Evolutionary conservation across 1,140 invertebrate genomes (phyloP).

Genomic region (Camponotus pennsylvanicus): DNA sequence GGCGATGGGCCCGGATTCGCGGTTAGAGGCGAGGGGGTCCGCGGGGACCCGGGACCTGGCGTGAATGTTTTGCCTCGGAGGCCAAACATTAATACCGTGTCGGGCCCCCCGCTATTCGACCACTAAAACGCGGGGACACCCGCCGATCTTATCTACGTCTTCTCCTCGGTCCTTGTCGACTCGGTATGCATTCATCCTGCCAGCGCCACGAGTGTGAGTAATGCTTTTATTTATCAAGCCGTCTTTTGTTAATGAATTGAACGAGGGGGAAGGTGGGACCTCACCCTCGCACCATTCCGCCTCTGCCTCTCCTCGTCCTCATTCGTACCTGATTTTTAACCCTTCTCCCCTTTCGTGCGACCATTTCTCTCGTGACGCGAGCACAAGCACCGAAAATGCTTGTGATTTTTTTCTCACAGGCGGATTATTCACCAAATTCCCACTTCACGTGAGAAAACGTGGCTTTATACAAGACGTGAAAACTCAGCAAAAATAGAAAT

Average conservation of each 20-base stretch:
- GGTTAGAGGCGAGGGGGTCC: not conserved
- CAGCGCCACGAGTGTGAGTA: constrained; percentile 81
- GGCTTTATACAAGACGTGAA: not conserved
- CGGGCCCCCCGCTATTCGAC: constrained; percentile 82
- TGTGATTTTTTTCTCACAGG: not conserved
- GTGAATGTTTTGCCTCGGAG: constrained; percentile 84
- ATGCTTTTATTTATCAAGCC: constrained; percentile 84
- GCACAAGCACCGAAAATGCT: not conserved
- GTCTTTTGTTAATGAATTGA: constrained; percentile 83
- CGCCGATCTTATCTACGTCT: constrained; percentile 84
- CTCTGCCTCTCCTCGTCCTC: not conserved
- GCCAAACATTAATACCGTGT: constrained; percentile 84
- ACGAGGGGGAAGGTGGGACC: constrained; percentile 64
- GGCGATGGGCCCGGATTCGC: constrained; percentile 22
- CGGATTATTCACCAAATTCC: constrained; percentile 50
- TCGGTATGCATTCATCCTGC: constrained; percentile 84
- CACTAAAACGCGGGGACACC: constrained; percentile 84
- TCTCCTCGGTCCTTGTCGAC: constrained; percentile 83
- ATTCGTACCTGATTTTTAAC: constrained; percentile 38
- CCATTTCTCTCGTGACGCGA: constrained; percentile 48
- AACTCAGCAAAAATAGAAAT: not conserved
- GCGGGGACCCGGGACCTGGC: constrained; percentile 61
- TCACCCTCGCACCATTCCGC: constrained; percentile 39
- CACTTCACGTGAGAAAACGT: not conserved
- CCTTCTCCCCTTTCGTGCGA: constrained; percentile 34